Evolutionary conservation across 1,140 invertebrate genomes (phyloP), one percentile per base, ranked within the genome.

Genomic region (Scylla paramamosain): DNA sequence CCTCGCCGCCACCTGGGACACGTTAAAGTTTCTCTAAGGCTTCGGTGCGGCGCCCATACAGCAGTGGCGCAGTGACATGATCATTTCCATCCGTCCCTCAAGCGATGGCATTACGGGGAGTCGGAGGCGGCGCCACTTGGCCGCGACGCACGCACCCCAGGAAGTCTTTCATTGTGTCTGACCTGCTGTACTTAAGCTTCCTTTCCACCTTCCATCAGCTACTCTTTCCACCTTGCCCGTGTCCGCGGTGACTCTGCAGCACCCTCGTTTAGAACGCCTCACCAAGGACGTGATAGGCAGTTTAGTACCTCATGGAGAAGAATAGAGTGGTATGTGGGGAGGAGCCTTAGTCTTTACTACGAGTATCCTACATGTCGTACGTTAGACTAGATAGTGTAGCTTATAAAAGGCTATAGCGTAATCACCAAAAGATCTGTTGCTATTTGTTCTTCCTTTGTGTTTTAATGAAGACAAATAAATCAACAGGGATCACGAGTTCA

Each of bases 141-240:
- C 52, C 52, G 16, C 52, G 52, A 59, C 52, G 52, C 52, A 59
- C 31, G 45, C 28, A 32, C 4, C 28, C 86, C n/a, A 89, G 39
- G 48, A 89, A 25, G 48, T 12, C 25, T 89, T 45, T 48, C 88
- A 89, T 28, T 28, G 88, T 89, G n/a, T 46, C 88, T 89, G 32
- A 46, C 25, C 31, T 28, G 20, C 25, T 20, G n/a, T 48, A 45
- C 31, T 48, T 48, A 89, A 46, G 88, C 88, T 46, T 48, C 39
- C 88, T 28, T 48, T 89, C 20, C n/a, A n/a, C 67, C 67, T 77
- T 77, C 67, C 67, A 77, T 77, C 20, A 77, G 4, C 67, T n/a
- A n/a, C 67, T n/a, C 6, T n/a, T n/a, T 77, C 67, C 67, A n/a
- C 88, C 88, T 8, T 45, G 6, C 12, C 25, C 16, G 32, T 16